phyloP scores from a whole-genome alignment of 1,140 invertebrate species.

The Bombus terrestris region DNA sequence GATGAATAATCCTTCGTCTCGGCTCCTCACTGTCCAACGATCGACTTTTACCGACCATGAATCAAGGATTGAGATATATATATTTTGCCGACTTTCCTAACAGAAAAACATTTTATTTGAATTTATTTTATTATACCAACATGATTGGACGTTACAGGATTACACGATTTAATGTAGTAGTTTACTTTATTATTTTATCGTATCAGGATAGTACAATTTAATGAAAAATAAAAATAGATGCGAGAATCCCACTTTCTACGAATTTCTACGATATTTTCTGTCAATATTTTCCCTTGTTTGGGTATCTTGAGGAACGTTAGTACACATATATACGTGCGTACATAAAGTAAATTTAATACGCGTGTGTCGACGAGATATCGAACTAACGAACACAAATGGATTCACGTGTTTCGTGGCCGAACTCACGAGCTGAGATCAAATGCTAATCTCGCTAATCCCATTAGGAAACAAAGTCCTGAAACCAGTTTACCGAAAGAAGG shows the following conservation, averaged over 20 bases:
- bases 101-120: neutral
- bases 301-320: too few relatives aligned
- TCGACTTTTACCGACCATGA: neutral
- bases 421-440: constrained; percentile 54
- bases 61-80: neutral
- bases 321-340: too few relatives aligned
- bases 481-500: constrained; percentile 66
- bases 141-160: too few relatives aligned
- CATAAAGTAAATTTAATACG: neutral
- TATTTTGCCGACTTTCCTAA: neutral
- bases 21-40: neutral
- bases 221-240: too few relatives aligned
- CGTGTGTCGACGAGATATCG: constrained; percentile 17
- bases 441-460: constrained; percentile 71
- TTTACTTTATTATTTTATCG: too few relatives aligned
- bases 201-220: too few relatives aligned
- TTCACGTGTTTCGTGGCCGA: constrained; percentile 10
- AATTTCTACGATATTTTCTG: neutral
- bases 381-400: constrained; percentile 54
- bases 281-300: neutral
- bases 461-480: constrained; percentile 68
- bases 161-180: too few relatives aligned
- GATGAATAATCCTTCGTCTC: neutral
- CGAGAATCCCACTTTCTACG: too few relatives aligned
- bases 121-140: neutral